These are phyloP conservation scores for Notechis scutatus DNA, from an alignment of 2,113 vertebrate genomes.

Conservation along the genomic window DNA sequence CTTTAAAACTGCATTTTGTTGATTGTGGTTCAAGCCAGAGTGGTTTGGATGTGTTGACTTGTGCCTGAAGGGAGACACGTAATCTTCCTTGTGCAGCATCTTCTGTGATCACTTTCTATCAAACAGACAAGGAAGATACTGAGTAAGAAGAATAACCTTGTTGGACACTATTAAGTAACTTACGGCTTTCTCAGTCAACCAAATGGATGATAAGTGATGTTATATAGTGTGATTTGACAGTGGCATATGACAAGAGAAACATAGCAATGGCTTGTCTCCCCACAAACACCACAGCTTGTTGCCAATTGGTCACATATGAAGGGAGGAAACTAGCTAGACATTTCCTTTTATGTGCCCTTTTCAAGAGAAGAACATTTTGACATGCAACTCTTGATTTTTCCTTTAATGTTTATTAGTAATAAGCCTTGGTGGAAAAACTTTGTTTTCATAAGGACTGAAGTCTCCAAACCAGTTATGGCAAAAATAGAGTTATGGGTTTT, in stretches of 20 bases:
- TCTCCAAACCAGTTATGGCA: not conserved
- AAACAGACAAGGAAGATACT: not conserved
- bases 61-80: not conserved
- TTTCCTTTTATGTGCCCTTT: not conserved
- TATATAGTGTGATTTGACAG: not conserved
- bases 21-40: not conserved
- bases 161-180: not conserved
- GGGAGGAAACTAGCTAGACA: not conserved
- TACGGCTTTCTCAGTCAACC: not conserved
- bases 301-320: not conserved
- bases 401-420: constrained; percentile 8
- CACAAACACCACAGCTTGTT: not conserved
- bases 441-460: not conserved
- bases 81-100: not conserved
- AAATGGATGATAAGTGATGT: not conserved
- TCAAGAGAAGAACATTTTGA: not conserved
- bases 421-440: not conserved
- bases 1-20: not conserved
- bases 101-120: not conserved
- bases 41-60: not conserved
- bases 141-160: not conserved
- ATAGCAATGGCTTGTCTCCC: not conserved
- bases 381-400: constrained; percentile 7
- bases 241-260: not conserved
- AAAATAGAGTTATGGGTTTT: not conserved